A percentile compares a stretch with the other conserved stretches of the same genome.
Evolutionary conservation across 1,140 invertebrate species (phyloP).

Genomic region (Monomorium pharaonis): DNA sequence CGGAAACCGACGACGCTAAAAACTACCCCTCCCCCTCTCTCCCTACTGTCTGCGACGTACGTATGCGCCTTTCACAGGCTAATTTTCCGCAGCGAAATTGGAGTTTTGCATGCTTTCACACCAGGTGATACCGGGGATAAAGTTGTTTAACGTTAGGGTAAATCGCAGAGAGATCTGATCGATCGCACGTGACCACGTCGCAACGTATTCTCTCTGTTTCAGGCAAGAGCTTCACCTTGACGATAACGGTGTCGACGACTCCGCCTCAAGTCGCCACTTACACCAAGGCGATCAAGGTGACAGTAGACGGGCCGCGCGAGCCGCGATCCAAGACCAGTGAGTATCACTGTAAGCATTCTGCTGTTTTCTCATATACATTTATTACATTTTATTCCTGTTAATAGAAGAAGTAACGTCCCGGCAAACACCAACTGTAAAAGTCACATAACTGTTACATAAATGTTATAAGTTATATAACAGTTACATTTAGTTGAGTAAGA

Average conservation of each 20-base stretch:
- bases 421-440: no score
- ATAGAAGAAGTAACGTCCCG: background rate
- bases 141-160: background rate
- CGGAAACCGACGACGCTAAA: constrained; percentile 24
- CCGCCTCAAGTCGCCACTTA: constrained; percentile 99
- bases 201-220: constrained; percentile 77
- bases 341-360: constrained; percentile 88
- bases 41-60: no score
- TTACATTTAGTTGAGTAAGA: no score
- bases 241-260: constrained; percentile 96
- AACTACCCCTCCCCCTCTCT: no score
- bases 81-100: background rate
- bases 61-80: no score
- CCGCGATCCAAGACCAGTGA: constrained; percentile 98
- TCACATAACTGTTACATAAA: no score
- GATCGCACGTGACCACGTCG: background rate
- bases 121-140: background rate
- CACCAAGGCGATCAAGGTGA: constrained; percentile 99
- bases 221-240: constrained; percentile 99
- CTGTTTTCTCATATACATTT: constrained; percentile 64
- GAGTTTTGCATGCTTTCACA: no score
- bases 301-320: constrained; percentile 98
- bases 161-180: background rate
- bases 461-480: no score
- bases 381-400: constrained; percentile 35